A percentile compares a stretch with the other conserved stretches of the same genome.
phyloP scores from a whole-genome alignment of 2,113 vertebrate genomes.

The Hipposideros armiger region DNA sequence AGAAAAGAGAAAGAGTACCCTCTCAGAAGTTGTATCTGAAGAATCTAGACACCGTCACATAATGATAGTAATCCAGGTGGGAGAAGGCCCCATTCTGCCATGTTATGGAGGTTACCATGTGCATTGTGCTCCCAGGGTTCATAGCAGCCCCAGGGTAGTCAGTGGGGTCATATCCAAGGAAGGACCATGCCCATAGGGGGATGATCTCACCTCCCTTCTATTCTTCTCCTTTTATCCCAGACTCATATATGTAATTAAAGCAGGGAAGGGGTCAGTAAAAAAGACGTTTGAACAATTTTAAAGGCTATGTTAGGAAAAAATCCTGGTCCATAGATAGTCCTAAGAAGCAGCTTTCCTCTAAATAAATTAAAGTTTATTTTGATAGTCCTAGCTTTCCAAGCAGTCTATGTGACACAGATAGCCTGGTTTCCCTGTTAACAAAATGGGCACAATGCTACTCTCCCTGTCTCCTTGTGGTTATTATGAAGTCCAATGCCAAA shows the following conservation, averaged over 20 bases:
- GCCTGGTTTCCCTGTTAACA: not conserved
- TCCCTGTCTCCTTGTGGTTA: not conserved
- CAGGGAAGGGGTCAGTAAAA: not conserved
- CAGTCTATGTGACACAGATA: not conserved
- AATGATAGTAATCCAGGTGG: not conserved
- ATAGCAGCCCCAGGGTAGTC: not conserved
- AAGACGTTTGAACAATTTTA: not conserved
- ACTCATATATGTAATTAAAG: not conserved
- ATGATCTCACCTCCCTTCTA: not conserved
- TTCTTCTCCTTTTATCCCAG: not conserved
- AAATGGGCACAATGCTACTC: not conserved
- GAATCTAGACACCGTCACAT: not conserved
- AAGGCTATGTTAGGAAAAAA: not conserved
- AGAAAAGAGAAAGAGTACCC: not conserved
- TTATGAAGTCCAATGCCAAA: not conserved
- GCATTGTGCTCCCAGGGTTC: not conserved
- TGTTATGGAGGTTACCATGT: too few species aligned
- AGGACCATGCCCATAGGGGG: not conserved
- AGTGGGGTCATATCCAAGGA: not conserved
- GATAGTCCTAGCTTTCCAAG: not conserved
- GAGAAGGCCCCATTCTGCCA: not conserved
- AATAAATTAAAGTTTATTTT: not conserved
- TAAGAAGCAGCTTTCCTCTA: not conserved
- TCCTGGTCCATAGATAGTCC: not conserved
- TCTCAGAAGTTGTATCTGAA: not conserved